phyloP scores from a whole-genome alignment of 2,888 invertebrate species.

The Nasonia oneida region DNA sequence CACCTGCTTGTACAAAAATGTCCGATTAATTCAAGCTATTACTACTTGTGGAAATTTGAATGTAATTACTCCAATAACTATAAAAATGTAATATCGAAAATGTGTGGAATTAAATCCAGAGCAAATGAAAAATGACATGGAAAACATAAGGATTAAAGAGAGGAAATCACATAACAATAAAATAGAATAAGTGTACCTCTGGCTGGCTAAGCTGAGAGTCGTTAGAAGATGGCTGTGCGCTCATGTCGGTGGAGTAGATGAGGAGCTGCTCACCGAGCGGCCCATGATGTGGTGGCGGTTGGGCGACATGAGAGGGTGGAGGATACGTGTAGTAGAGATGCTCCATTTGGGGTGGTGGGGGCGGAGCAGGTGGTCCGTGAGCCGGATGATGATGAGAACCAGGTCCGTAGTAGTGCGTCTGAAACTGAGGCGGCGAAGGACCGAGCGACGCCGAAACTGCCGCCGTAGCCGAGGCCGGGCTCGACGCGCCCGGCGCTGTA shows the following conservation, averaged over 20 bases:
- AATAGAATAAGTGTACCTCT: slow-evolving; percentile 70
- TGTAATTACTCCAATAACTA: not conserved
- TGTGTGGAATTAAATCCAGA: not conserved
- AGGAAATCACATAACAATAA: not conserved
- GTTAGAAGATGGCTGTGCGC: slow-evolving; percentile 69
- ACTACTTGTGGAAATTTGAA: not conserved
- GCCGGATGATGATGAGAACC: slow-evolving; percentile 52
- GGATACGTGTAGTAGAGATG: slow-evolving; percentile 75
- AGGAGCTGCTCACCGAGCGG: slow-evolving; percentile 75
- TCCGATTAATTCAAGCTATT: not conserved
- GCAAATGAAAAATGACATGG: not conserved
- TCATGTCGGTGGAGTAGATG: slow-evolving; percentile 72
- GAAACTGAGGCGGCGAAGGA: slow-evolving; percentile 63
- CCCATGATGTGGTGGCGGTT: slow-evolving; percentile 71
- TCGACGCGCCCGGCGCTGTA: slow-evolving; percentile 70
- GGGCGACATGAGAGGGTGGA: slow-evolving; percentile 70
- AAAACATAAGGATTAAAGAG: not conserved
- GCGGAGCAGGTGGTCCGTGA: slow-evolving; percentile 64
- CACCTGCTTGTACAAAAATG: not conserved
- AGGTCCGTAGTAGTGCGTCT: slow-evolving; percentile 72
- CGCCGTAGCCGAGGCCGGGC: slow-evolving; percentile 70
- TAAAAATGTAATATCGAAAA: not conserved
- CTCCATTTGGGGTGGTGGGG: slow-evolving; percentile 74
- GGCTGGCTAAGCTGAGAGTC: slow-evolving; percentile 72
- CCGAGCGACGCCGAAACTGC: slow-evolving; percentile 62